phyloP scores from a whole-genome alignment of 2,888 invertebrate species.

The Miltochrista miniata region DNA sequence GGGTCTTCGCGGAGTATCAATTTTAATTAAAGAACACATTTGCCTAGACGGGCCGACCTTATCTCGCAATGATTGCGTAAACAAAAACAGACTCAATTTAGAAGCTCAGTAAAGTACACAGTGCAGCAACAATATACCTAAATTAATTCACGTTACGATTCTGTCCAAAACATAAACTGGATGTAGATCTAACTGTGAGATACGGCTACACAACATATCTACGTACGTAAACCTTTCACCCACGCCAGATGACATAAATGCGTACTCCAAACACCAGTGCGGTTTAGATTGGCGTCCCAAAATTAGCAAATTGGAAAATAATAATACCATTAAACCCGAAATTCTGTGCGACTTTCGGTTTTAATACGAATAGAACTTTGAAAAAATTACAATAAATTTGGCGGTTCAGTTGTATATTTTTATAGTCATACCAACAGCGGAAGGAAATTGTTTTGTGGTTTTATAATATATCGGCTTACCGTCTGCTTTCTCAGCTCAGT shows the following conservation, averaged over 20 bases:
- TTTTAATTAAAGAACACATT: no score
- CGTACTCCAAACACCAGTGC: conserved; percentile 27
- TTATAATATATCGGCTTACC: no score
- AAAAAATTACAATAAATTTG: conserved; percentile 21
- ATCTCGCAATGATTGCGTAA: background rate
- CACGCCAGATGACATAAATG: conserved; percentile 22
- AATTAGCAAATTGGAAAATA: conserved; percentile 36
- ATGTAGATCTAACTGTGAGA: conserved; percentile 1
- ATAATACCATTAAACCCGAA: conserved; percentile 32
- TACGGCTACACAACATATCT: conserved; percentile 7
- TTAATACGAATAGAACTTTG: conserved; percentile 21
- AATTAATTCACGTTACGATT: conserved; percentile 2
- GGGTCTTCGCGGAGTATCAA: no score
- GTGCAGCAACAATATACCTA: background rate
- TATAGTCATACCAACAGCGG: no score
- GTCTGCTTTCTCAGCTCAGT: no score
- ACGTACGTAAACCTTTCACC: conserved; percentile 12
- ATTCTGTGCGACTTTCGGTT: conserved; percentile 19
- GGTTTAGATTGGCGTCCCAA: conserved; percentile 23
- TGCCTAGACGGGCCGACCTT: no score
- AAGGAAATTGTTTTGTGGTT: no score
- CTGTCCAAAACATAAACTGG: background rate
- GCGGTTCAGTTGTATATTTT: conserved; percentile 1
- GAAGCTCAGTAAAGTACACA: background rate
- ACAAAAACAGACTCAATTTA: background rate